Evolutionary conservation across 2,888 invertebrate genomes (phyloP).

Genomic region (Drosophila parthenogenetica): DNA sequence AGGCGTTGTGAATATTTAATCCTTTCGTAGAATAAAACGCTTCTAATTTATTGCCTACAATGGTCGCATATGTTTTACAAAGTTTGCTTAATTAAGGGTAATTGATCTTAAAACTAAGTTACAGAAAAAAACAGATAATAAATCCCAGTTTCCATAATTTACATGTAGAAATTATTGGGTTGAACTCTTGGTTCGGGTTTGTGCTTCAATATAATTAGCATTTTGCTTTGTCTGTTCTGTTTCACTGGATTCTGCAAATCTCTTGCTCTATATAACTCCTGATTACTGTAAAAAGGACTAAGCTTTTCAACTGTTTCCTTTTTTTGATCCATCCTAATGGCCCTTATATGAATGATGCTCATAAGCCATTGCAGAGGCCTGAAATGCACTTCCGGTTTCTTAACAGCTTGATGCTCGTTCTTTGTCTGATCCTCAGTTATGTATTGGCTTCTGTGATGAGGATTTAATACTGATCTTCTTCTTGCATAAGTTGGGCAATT

Average conservation of each 20-base stretch:
- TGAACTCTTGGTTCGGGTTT: not conserved
- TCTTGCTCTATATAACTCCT: not conserved
- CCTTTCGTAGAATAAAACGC: slow-evolving; percentile 46
- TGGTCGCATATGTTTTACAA: slow-evolving; percentile 60
- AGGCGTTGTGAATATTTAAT: slow-evolving; percentile 50
- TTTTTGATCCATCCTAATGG: not conserved
- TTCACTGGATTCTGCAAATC: not conserved
- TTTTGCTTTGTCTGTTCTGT: not conserved
- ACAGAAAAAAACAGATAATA: not conserved
- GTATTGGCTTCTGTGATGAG: slow-evolving; percentile 21
- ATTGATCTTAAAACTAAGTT: slow-evolving; percentile 44
- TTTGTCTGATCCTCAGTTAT: not conserved
- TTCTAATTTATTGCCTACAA: slow-evolving; percentile 67
- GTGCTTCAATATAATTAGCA: slow-evolving; percentile 20
- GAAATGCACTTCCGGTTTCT: not conserved
- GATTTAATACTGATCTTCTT: not conserved
- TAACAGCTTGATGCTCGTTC: not conserved
- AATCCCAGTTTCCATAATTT: not conserved
- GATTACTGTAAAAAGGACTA: not conserved
- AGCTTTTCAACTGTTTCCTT: not conserved
- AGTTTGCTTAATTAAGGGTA: slow-evolving; percentile 57
- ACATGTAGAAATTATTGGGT: slow-evolving; percentile 6
- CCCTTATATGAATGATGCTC: slow-evolving; percentile 43
- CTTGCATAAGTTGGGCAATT: slow-evolving; percentile 7
- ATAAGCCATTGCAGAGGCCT: slow-evolving; percentile 32